Conservation (phyloP, 2,888 invertebrate genomes). For the Hydrotaea cyrtoneurina region DNA sequence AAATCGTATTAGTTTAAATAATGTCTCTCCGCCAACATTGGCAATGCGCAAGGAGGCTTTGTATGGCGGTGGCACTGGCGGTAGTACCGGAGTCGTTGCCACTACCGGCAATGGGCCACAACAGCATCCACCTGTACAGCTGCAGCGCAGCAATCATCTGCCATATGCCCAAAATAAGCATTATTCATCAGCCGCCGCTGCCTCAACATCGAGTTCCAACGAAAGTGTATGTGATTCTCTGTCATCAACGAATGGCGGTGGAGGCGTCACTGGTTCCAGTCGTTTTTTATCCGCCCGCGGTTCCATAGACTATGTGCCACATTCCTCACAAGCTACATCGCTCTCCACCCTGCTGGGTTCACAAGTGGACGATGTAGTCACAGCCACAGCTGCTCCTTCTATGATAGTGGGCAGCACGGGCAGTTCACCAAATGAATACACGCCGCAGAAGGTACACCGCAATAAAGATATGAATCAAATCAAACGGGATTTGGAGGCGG, state of each 20-base stretch:
- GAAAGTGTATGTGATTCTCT: conserved; percentile 90
- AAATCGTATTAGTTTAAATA: conserved; percentile 76
- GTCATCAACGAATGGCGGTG: conserved; percentile 83
- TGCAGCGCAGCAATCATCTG: conserved; percentile 75
- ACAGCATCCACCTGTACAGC: conserved; percentile 75
- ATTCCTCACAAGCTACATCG: conserved; percentile 77
- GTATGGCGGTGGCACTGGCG: conserved; percentile 69
- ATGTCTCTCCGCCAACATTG: conserved; percentile 77
- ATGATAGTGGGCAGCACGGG: conserved; percentile 73
- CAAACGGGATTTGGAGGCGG: conserved; percentile 78
- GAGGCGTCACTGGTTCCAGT: conserved; percentile 64
- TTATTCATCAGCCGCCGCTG: conserved; percentile 78
- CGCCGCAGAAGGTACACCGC: conserved; percentile 83
- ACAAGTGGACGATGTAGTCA: conserved; percentile 78
- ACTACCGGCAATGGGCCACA: conserved; percentile 69
- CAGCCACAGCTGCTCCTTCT: conserved; percentile 75
- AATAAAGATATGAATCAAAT: conserved; percentile 81
- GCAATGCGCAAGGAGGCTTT: conserved; percentile 76
- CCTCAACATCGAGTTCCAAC: conserved; percentile 89
- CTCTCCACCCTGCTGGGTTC: conserved; percentile 75
- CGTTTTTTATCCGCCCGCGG: conserved; percentile 73
- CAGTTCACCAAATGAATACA: conserved; percentile 67
- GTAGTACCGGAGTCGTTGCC: conserved; percentile 39
- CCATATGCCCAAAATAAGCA: conserved; percentile 78
- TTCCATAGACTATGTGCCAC: conserved; percentile 76